Percentiles rank a stretch among this genome's conserved stretches.
These are phyloP conservation scores for Acleris holmiana DNA, from an alignment of 2,888 invertebrate species.

Conservation along the genomic window DNA sequence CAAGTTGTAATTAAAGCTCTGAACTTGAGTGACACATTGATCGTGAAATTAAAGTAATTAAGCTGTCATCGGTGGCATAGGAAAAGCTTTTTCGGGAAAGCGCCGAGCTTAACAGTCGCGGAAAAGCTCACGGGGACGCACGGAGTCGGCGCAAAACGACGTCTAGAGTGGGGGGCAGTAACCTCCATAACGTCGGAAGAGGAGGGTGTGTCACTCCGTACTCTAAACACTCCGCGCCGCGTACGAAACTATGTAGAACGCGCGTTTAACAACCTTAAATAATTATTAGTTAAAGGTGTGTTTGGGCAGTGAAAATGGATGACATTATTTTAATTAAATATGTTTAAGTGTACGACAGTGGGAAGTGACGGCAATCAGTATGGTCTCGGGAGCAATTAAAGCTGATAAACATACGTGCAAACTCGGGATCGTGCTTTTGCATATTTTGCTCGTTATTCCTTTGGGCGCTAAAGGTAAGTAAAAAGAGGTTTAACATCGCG, in stretches of 20 bases:
- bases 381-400: conserved; percentile 75
- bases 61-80: conserved; percentile 29
- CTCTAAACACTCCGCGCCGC: conserved; percentile 70
- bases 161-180: conserved; percentile 75
- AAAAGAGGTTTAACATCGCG: not conserved
- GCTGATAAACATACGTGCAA: conserved; percentile 72
- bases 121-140: conserved; percentile 61
- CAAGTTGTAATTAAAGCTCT: conserved; percentile 29
- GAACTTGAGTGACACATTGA: conserved; percentile 32
- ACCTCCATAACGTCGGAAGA: conserved; percentile 64
- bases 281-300: conserved; percentile 2
- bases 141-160: conserved; percentile 82
- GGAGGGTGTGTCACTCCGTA: conserved; percentile 69
- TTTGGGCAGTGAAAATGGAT: conserved; percentile 19
- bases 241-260: conserved; percentile 54
- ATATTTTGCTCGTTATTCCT: conserved; percentile 68
- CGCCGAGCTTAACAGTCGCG: conserved; percentile 54
- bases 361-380: conserved; percentile 63
- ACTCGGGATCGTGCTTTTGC: conserved; percentile 72
- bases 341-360: conserved; percentile 56
- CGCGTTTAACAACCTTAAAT: conserved; percentile 1
- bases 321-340: conserved; percentile 43
- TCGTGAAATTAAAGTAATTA: conserved; percentile 36
- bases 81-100: conserved; percentile 45
- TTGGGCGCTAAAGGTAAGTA: conserved; percentile 66